Evolutionary conservation across 2,113 vertebrate species (phyloP).

Genomic region (Centropus unirufus): DNA sequence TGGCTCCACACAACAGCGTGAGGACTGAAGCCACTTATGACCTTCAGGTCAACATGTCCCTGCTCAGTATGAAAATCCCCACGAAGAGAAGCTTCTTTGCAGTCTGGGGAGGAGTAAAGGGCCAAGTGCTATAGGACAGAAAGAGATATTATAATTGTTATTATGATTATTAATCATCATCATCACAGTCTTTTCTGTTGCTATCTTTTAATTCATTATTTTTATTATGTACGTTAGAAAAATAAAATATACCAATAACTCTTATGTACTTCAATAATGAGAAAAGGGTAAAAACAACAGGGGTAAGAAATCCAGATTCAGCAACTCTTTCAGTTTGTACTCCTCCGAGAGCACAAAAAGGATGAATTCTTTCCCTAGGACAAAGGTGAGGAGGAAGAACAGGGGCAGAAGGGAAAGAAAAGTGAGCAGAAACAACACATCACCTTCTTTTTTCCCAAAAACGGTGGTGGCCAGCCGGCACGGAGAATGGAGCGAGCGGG

Average conservation of each 20-base stretch:
- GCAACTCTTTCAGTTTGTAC: background rate
- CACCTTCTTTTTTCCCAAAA: too few species aligned
- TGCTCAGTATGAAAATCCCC: background rate
- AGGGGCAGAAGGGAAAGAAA: background rate
- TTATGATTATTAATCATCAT: background rate
- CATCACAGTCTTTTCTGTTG: background rate
- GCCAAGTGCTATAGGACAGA: accelerated
- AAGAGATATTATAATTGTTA: background rate
- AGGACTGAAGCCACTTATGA: background rate
- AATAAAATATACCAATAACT: background rate
- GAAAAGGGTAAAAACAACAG: too few species aligned
- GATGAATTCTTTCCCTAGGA: background rate
- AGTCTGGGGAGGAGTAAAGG: background rate
- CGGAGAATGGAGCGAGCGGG: accelerated
- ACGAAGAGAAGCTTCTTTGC: accelerated
- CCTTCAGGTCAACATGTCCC: background rate
- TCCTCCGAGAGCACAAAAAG: background rate
- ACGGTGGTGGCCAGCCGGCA: background rate
- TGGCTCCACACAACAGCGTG: background rate
- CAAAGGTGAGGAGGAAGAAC: background rate
- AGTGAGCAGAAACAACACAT: background rate
- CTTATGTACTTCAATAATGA: background rate
- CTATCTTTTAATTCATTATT: background rate
- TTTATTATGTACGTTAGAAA: background rate
- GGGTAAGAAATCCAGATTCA: background rate